Evolutionary conservation across 2,113 vertebrate genomes (phyloP).

Genomic region (Castor canadensis): DNA sequence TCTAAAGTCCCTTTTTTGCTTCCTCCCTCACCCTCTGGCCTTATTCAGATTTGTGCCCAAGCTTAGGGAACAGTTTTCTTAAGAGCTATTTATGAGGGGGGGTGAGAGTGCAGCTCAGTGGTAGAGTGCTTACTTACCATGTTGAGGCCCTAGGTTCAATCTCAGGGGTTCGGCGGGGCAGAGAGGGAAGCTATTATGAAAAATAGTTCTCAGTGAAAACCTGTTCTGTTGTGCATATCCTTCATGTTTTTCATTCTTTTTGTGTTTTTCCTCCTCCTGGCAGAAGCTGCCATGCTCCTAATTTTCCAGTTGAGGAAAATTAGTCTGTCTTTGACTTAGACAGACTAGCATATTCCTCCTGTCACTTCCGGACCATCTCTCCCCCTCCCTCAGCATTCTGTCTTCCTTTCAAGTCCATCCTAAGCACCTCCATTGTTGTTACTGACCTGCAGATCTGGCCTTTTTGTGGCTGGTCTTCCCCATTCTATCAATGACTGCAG

Average conservation of each 20-base stretch:
- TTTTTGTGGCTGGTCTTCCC: not conserved
- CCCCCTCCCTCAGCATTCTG: not conserved
- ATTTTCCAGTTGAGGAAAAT: not conserved
- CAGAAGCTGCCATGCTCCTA: not conserved
- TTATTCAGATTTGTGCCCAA: not conserved
- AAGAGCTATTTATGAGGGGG: not conserved
- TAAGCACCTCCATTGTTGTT: not conserved
- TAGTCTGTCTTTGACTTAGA: not conserved
- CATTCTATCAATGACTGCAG: not conserved
- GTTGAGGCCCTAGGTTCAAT: not conserved
- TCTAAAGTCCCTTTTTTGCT: not conserved
- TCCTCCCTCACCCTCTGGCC: not conserved
- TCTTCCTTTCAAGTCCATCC: not conserved
- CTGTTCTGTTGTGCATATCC: not conserved
- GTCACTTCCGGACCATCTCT: not conserved
- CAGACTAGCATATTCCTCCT: not conserved
- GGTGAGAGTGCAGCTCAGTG: not conserved
- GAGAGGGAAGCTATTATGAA: not conserved
- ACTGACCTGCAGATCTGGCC: not conserved
- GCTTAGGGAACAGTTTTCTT: not conserved
- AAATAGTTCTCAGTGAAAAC: conserved; percentile 38
- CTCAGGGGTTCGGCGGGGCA: no score
- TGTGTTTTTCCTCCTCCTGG: not conserved
- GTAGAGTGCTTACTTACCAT: not conserved
- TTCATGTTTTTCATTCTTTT: not conserved